Evolutionary conservation across 1,140 invertebrate genomes (phyloP).

Genomic region (Drusus annulatus): DNA sequence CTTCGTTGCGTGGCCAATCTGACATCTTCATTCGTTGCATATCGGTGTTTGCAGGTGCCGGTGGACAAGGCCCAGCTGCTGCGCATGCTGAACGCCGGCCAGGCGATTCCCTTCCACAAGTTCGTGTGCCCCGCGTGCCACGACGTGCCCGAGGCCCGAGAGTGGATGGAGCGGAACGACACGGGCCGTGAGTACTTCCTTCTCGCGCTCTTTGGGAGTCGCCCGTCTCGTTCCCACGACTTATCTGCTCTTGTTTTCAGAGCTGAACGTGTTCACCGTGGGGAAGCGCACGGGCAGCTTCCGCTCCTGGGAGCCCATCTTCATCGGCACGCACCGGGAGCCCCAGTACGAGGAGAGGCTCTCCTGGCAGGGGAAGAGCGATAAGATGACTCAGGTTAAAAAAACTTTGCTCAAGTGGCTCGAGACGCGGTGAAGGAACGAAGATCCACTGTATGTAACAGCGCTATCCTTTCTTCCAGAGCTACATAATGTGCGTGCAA

Average conservation of each 20-base stretch:
- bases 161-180: background rate
- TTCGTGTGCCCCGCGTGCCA: background rate
- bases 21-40: too few relatives aligned
- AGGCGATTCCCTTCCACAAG: background rate
- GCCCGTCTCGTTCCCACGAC: too few relatives aligned
- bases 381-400: conserved; percentile 88
- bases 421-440: too few relatives aligned
- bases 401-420: background rate
- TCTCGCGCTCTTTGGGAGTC: too few relatives aligned
- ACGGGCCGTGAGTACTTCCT: background rate
- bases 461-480: conserved; percentile 73
- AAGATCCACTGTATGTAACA: too few relatives aligned
- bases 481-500: conserved; percentile 87
- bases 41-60: background rate
- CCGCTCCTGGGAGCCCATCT: conserved; percentile 92
- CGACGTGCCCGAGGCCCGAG: background rate
- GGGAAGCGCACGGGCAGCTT: conserved; percentile 85
- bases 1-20: too few relatives aligned
- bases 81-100: background rate
- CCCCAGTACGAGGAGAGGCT: conserved; percentile 90
- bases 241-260: conserved; percentile 64
- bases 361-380: conserved; percentile 91
- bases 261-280: conserved; percentile 85
- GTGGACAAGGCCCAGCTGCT: background rate
- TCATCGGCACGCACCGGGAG: conserved; percentile 88